phyloP scores from a whole-genome alignment of 2,113 vertebrate genomes.

The Pachycephala philippinensis region DNA sequence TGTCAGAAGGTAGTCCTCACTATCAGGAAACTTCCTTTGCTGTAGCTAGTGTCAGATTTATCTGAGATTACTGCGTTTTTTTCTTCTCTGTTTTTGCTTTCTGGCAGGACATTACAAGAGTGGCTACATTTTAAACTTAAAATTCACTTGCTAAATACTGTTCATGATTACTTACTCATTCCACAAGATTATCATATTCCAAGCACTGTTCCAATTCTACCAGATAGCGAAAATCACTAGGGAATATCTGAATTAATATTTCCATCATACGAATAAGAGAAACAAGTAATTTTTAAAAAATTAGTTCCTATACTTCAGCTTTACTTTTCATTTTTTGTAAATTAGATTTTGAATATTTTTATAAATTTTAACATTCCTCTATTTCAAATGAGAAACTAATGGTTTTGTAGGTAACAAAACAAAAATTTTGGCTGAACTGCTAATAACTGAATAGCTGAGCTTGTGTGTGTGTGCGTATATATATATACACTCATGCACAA shows the following conservation, averaged over 20 bases:
- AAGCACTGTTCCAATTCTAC: conserved; percentile 5
- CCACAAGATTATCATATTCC: neutral
- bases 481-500: neutral
- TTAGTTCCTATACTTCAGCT: neutral
- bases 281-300: neutral
- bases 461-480: neutral
- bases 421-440: neutral
- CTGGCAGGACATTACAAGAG: neutral
- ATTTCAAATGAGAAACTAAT: neutral
- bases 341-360: neutral
- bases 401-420: neutral
- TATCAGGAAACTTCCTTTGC: neutral
- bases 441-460: neutral
- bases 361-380: neutral
- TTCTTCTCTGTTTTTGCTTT: neutral
- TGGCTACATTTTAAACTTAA: neutral
- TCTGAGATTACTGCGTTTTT: neutral
- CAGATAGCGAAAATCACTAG: conserved; percentile 44
- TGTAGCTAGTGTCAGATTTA: neutral
- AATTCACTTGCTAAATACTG: neutral
- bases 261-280: neutral
- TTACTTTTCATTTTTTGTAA: neutral
- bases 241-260: conserved; percentile 18
- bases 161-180: conserved; percentile 8
- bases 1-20: neutral